A percentile compares a stretch with the other conserved stretches of the same genome.
Evolutionary conservation across 1,140 invertebrate species (phyloP).

Genomic region (Bombus terrestris): DNA sequence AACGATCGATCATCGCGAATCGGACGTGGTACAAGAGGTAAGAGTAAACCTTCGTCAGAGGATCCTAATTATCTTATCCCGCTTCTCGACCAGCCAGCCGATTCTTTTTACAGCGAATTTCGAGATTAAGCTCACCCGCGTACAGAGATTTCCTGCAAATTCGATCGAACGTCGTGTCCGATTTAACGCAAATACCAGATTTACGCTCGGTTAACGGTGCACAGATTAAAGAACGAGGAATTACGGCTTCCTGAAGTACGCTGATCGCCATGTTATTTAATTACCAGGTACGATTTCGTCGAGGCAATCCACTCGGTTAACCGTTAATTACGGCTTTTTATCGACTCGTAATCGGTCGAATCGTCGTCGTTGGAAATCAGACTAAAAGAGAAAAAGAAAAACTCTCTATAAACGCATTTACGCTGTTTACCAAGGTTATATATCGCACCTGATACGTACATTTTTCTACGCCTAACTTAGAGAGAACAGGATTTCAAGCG

Average conservation of each 20-base stretch:
- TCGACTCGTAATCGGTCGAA: not conserved
- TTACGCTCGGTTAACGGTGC: constrained; percentile 13
- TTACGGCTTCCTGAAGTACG: constrained; percentile 13
- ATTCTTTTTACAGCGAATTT: not conserved
- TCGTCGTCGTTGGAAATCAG: not conserved
- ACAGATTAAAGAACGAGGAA: not conserved
- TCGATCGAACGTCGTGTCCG: not conserved
- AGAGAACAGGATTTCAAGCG: not conserved
- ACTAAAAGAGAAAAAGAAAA: too few relatives aligned
- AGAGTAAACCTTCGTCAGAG: not conserved
- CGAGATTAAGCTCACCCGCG: not conserved
- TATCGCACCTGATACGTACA: not conserved
- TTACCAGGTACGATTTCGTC: constrained; percentile 8
- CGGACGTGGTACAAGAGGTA: not conserved
- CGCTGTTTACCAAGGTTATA: too few relatives aligned
- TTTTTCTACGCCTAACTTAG: not conserved
- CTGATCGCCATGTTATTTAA: not conserved
- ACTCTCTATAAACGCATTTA: not conserved
- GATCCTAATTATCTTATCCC: not conserved
- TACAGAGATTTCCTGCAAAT: not conserved
- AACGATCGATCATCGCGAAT: not conserved
- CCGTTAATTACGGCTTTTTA: not conserved
- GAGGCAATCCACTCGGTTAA: not conserved
- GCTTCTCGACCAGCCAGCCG: too few relatives aligned
- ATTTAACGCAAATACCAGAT: not conserved